These are phyloP conservation scores for Pyrgus malvae DNA, from an alignment of 2,888 invertebrate genomes.

Conservation along the genomic window DNA sequence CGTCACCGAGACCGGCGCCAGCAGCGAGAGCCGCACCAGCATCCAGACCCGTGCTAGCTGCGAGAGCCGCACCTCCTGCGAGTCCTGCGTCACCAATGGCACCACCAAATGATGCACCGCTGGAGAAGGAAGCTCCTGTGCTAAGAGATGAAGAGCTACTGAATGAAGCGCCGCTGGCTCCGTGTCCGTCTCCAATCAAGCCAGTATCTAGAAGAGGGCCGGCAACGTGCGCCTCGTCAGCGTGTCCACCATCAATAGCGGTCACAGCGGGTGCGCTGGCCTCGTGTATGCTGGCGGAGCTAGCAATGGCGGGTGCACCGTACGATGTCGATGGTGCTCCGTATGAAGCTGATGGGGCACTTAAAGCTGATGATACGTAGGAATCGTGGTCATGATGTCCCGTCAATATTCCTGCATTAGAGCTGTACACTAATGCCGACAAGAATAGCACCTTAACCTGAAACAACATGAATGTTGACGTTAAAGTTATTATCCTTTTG, in stretches of 20 bases:
- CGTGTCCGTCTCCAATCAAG: constrained; percentile 6
- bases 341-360: constrained; percentile 64
- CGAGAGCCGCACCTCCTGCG: constrained; percentile 15
- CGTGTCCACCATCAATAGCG: constrained; percentile 22
- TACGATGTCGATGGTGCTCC: constrained; percentile 62
- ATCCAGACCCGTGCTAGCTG: constrained; percentile 29
- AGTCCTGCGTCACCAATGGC: constrained; percentile 12
- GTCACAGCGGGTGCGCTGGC: constrained; percentile 29
- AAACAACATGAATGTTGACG: constrained; percentile 44
- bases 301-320: constrained; percentile 44
- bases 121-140: constrained; percentile 3
- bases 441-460: constrained; percentile 67
- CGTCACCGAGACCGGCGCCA: constrained; percentile 27
- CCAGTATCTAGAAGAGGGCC: constrained; percentile 19
- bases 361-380: constrained; percentile 57
- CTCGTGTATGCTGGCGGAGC: constrained; percentile 23
- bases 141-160: not conserved
- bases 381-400: constrained; percentile 58
- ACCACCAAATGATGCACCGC: constrained; percentile 21
- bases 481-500: not conserved
- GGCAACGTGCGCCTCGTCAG: constrained; percentile 29
- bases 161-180: constrained; percentile 12
- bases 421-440: constrained; percentile 59
- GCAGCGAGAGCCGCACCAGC: constrained; percentile 14
- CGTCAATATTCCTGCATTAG: constrained; percentile 56